Evolutionary conservation across 1,140 invertebrate genomes (phyloP), one percentile per base, ranked within the genome.

Genomic region (Agrypnia vestita): DNA sequence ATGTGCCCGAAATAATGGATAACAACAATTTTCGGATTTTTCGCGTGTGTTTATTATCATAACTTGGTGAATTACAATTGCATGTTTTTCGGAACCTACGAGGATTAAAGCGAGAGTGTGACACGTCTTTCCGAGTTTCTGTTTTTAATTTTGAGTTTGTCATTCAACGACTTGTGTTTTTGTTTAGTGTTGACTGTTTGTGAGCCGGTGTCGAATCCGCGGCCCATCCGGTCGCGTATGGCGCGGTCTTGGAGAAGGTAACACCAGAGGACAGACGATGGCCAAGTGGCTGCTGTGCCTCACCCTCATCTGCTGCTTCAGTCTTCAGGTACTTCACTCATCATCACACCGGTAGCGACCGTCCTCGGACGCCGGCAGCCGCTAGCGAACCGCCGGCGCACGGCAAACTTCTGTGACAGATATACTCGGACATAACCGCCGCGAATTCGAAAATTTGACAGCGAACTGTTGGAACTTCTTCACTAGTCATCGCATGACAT

Each of bases 1-100:
- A 77, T 77, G 75, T 77, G 75, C 75, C 75, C 59, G 47, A 64
- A 62, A 59, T 75, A 46, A 77, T 77, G 75, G 75, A 77, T 77
- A 77, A 77, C 75, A 77, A 77, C 75, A 77, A 62, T 77, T 67
- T 77, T 76, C 59, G 74, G 74, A 76, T 44, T 76, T 62, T 61
- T 77, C 46, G 56, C 75, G 75, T 77, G 75, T 77, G 75, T 77
- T 64, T 77, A n/a, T n/a, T n/a, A 77, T 77, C 21, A 49, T 77
- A 77, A 77, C 75, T 77, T 64, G 75, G 47, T 77, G 75, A 77
- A 77, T 59, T 75, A 71, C 46, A 49, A 49, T 71, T 49, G 11
- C 51, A 43, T 74, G 71, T 21, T 74, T 74, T 74, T 74, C n/a
- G 51, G 71, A 74, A 56, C 71, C 71, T 56, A 35, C 71, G 71